These are phyloP conservation scores for Pristionchus maxplancki DNA, from an alignment of 2,888 invertebrate genomes.

Conservation along the genomic window DNA sequence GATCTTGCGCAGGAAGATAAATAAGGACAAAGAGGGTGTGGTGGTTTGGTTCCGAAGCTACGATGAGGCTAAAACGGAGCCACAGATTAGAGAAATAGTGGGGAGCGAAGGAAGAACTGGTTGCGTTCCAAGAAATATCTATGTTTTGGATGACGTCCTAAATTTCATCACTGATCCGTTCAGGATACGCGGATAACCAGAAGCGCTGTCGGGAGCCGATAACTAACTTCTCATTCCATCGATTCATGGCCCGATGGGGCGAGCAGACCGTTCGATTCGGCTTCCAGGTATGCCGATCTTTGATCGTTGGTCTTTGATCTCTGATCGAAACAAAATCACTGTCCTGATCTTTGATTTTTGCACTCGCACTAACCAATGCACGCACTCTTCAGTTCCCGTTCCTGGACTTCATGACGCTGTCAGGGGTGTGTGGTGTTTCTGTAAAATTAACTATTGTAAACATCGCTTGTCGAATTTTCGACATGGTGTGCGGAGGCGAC, in stretches of 20 bases:
- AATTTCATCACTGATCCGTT: too few relatives aligned
- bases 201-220: background rate
- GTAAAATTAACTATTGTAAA: background rate
- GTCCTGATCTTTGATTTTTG: background rate
- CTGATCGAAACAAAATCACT: background rate
- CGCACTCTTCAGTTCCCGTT: constrained; percentile 13
- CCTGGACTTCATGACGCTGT: background rate
- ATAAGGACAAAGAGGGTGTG: too few relatives aligned
- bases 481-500: background rate
- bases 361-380: constrained; percentile 5
- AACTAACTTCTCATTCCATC: background rate
- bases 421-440: constrained; percentile 18
- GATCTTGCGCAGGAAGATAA: too few relatives aligned
- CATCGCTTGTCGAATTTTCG: background rate
- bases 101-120: background rate
- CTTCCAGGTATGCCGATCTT: constrained; percentile 34
- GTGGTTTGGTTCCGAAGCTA: too few relatives aligned
- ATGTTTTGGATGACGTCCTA: too few relatives aligned
- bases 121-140: too few relatives aligned
- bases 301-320: constrained; percentile 38
- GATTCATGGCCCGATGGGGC: constrained; percentile 39
- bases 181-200: constrained; percentile 26
- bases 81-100: background rate
- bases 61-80: too few relatives aligned
- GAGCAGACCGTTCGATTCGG: constrained; percentile 41